Evolutionary conservation across 2,888 invertebrate genomes (phyloP), one percentile per base, ranked within the genome.

Genomic region (Melangyna quadrimaculata): DNA sequence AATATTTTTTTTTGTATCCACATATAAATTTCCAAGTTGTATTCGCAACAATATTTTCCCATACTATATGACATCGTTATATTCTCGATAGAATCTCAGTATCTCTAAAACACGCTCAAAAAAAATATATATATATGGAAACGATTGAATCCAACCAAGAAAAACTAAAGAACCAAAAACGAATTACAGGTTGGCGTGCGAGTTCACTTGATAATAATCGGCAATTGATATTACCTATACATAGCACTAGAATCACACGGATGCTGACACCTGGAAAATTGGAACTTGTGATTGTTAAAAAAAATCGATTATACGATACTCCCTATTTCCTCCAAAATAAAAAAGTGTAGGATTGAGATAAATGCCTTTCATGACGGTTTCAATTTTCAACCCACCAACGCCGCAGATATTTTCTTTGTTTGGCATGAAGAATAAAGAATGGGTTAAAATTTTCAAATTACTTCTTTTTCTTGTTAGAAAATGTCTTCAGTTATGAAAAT

Each of bases 191-290:
- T 35, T 59, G 37, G 37, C 3, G 22, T 14, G 24, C 8, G 59
- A 37, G 17, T 37, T 59, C 19, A 59, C 37, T 59, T 22, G 35
- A 59, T 59, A 59, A 59, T 59, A 59, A 59, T 59, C 32, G 59
- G 59, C 35, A 59, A 59, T 35, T 35, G 59, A 59, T 22, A 37
- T 37, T 22, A 4, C 22, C 35, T 51, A 24, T 14, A 24, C 6
- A 3, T 48, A 48, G 51, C 51, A 12, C 12, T 6, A n/a, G 14
- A 22, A 22, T 59, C 37, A 37, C 59, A 59, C 22, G 59, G 22
- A 59, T 59, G 59, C 59, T 59, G 37, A 37, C 59, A 59, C 59
- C 59, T 59, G 59, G 59, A 59, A 59, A 59, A 59, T 59, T 59
- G 59, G 59, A 22, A 59, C 59, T 5, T 22, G n/a, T n/a, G 59